Conservation (phyloP, 2,888 invertebrate species). For the Adelognathus sp. region DNA sequence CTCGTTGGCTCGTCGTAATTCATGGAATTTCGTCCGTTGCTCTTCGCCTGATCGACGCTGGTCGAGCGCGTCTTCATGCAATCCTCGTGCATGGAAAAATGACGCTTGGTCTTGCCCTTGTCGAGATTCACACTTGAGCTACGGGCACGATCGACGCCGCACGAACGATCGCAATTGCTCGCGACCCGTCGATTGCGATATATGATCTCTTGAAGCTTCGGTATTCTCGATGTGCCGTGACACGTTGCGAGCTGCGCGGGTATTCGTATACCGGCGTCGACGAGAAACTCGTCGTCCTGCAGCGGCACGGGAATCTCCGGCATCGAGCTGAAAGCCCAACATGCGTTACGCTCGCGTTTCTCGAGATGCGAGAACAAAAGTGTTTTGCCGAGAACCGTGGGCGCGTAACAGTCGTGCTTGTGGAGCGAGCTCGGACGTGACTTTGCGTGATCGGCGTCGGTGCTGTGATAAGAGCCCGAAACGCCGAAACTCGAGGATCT, state of each 20-base stretch:
- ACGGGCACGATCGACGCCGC: slow-evolving; percentile 65
- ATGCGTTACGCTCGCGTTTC: slow-evolving; percentile 74
- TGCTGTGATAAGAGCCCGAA: slow-evolving; percentile 52
- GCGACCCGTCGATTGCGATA: slow-evolving; percentile 68
- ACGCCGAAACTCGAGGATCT: too few relatives aligned
- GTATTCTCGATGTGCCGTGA: slow-evolving; percentile 75
- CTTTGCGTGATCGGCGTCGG: slow-evolving; percentile 44
- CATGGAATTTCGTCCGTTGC: slow-evolving; percentile 65
- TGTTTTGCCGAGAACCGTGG: slow-evolving; percentile 67
- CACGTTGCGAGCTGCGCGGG: slow-evolving; percentile 74
- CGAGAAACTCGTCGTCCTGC: slow-evolving; percentile 78
- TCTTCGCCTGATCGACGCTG: slow-evolving; percentile 63
- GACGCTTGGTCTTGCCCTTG: slow-evolving; percentile 66
- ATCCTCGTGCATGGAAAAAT: slow-evolving; percentile 70
- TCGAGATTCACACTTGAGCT: slow-evolving; percentile 65
- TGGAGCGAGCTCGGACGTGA: slow-evolving; percentile 39
- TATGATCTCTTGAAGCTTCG: slow-evolving; percentile 74
- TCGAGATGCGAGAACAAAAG: slow-evolving; percentile 68
- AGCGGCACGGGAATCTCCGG: slow-evolving; percentile 76
- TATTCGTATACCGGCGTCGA: slow-evolving; percentile 79
- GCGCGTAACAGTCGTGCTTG: slow-evolving; percentile 59
- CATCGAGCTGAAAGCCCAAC: slow-evolving; percentile 80
- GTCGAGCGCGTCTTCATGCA: slow-evolving; percentile 67
- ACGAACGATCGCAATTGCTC: slow-evolving; percentile 55
- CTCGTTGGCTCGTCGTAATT: slow-evolving; percentile 72